phyloP scores from a whole-genome alignment of 2,888 invertebrate genomes.

The Synanthedon myopaeformis region DNA sequence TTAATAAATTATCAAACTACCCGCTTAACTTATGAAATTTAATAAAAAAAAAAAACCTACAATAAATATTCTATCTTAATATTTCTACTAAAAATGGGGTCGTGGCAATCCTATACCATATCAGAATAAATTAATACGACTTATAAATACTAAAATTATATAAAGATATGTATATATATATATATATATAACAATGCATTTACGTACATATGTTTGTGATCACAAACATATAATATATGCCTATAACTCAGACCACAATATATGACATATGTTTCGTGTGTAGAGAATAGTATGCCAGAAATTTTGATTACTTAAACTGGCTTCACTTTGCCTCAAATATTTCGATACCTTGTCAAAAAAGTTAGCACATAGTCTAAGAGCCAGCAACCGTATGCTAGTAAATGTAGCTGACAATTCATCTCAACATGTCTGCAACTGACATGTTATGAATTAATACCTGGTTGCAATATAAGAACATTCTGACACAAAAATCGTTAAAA shows the following conservation, averaged over 20 bases:
- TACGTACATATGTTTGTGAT: slow-evolving; percentile 1
- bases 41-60: neutral
- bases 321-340: too few species aligned
- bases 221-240: slow-evolving; percentile 25
- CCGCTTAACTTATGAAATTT: neutral
- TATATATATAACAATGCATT: slow-evolving; percentile 10
- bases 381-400: too few species aligned
- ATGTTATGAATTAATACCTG: too few species aligned
- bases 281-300: neutral
- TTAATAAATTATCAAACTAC: neutral
- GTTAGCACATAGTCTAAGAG: too few species aligned
- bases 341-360: too few species aligned
- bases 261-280: slow-evolving; percentile 3
- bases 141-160: neutral
- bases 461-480: too few species aligned
- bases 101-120: slow-evolving; percentile 34
- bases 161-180: neutral
- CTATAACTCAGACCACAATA: slow-evolving; percentile 45
- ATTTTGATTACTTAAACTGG: too few species aligned
- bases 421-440: too few species aligned
- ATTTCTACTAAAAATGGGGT: slow-evolving; percentile 12
- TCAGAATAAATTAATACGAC: slow-evolving; percentile 18
- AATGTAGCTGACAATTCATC: too few species aligned
- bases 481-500: too few species aligned
- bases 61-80: neutral